Base-by-base conservation (phyloP, 2,888 invertebrate species). In the Lacanobia wlatinum region DNA sequence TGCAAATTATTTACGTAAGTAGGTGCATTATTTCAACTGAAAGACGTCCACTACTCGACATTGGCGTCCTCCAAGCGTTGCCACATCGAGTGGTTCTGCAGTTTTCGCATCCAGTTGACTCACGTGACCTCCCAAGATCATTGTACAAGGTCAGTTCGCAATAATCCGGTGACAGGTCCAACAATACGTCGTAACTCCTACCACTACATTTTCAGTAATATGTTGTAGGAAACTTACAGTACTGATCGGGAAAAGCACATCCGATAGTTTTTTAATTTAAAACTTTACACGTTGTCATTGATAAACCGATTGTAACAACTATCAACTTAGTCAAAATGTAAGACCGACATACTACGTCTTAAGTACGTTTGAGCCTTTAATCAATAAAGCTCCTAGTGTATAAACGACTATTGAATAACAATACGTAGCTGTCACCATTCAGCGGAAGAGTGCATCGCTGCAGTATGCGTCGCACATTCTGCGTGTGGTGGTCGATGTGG, bases 321-420 rank as follows among this genome's bases (percentile, higher is more conserved):
- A 23, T 48, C n/a, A 48, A 21, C 5, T 43, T 40, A 23, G 18
- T 38, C 16, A 43, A 18, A n/a, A 48, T 48, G 48, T 1, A 18
- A 48, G 16, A 14, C 21, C 18, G 5, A 21, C 21, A 52, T 21
- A 52, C 3, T 23, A 46, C 5, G 12, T 2, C 14, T 14, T 12
- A 34, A 66, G 43, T 55, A 23, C 9, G 23, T 43, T 70, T 46
- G 23, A 52, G 50, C 23, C 14, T 14, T 23, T 46, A 43, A 21
- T 23, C 23, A 8, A 9, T 50, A n/a, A n/a, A 60, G 23, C 43
- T 48, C 18, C 6, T 40, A 23, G 56, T 52, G 14, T 63, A 21
- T 43, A 50, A 63, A 76, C 40, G 62, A 43, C 59, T n/a, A 48
- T n/a, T 59, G 70, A 61, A 70, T 76, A 64, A 50, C 56, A 78